Percentiles rank a stretch among this genome's conserved stretches.
These are phyloP conservation scores for Stegana nigrithorax DNA, from an alignment of 2,888 invertebrate species.

Conservation along the genomic window DNA sequence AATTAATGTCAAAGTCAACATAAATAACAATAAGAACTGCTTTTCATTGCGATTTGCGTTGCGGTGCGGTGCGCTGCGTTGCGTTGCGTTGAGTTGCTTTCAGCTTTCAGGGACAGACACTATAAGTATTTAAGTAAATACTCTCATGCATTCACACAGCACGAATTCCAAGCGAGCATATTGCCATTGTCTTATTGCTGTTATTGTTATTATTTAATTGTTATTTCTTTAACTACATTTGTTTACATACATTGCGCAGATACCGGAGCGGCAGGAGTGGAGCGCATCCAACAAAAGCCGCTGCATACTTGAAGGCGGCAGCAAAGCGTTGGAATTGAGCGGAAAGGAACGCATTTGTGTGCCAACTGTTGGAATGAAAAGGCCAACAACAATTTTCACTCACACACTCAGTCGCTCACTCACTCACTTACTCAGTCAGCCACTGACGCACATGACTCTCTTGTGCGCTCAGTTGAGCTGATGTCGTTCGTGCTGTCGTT, in stretches of 20 bases:
- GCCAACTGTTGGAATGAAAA: constrained; percentile 29
- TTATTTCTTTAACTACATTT: neutral
- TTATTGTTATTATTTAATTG: constrained; percentile 3
- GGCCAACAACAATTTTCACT: neutral
- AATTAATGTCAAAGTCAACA: constrained; percentile 39
- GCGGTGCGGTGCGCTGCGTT: constrained; percentile 1
- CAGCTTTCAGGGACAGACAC: too few relatives aligned
- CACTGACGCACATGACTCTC: neutral
- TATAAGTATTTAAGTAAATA: too few relatives aligned
- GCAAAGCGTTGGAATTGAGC: neutral
- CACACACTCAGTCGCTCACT: constrained; percentile 18
- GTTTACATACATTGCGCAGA: constrained; percentile 6
- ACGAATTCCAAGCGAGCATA: too few relatives aligned
- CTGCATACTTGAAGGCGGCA: neutral
- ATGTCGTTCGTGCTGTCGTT: constrained; percentile 2
- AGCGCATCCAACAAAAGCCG: neutral
- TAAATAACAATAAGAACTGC: neutral
- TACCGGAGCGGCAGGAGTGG: neutral
- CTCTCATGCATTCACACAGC: too few relatives aligned
- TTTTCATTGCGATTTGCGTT: neutral
- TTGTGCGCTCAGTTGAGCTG: neutral
- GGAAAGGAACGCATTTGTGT: constrained; percentile 11
- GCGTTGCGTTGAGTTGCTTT: constrained; percentile 19
- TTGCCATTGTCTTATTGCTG: neutral
- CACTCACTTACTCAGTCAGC: neutral